A percentile compares a stretch with the other conserved stretches of the same genome.
These are phyloP conservation scores for Cremastinae sp. DNA, from an alignment of 2,888 invertebrate species.

Conservation along the genomic window DNA sequence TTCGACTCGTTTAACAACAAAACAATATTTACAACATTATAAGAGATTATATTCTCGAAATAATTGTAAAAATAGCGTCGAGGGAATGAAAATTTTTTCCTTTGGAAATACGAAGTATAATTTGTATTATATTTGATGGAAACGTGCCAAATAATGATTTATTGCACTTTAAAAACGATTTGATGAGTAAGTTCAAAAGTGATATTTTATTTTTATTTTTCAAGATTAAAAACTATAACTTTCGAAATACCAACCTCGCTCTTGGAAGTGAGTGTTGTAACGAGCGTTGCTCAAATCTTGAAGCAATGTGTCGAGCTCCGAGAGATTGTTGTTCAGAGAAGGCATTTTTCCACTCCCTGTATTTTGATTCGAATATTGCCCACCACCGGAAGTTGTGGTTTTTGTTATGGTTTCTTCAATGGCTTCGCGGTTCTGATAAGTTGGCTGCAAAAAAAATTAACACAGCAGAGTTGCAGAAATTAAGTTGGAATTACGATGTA, in stretches of 20 bases:
- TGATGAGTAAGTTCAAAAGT: no score
- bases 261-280: slow-evolving; percentile 80
- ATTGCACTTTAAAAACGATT: no score
- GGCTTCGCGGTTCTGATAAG: slow-evolving; percentile 84
- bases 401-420: slow-evolving; percentile 82
- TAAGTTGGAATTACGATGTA: no score
- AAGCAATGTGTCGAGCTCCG: slow-evolving; percentile 94
- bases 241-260: slow-evolving; percentile 78
- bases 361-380: slow-evolving; percentile 57
- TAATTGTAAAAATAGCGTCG: slow-evolving; percentile 40
- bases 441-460: slow-evolving; percentile 82
- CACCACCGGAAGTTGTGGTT: slow-evolving; percentile 68
- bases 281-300: slow-evolving; percentile 94
- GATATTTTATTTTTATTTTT: neutral
- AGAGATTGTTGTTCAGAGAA: slow-evolving; percentile 87
- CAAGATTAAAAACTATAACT: neutral
- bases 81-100: neutral
- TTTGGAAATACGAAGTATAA: slow-evolving; percentile 37
- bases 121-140: slow-evolving; percentile 43
- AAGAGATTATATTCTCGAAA: no score
- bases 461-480: neutral
- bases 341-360: slow-evolving; percentile 79
- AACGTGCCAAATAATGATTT: slow-evolving; percentile 15
- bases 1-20: neutral
- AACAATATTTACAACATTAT: neutral